Base-by-base conservation (phyloP, 2,113 vertebrate genomes). In the Cynocephalus volans region DNA sequence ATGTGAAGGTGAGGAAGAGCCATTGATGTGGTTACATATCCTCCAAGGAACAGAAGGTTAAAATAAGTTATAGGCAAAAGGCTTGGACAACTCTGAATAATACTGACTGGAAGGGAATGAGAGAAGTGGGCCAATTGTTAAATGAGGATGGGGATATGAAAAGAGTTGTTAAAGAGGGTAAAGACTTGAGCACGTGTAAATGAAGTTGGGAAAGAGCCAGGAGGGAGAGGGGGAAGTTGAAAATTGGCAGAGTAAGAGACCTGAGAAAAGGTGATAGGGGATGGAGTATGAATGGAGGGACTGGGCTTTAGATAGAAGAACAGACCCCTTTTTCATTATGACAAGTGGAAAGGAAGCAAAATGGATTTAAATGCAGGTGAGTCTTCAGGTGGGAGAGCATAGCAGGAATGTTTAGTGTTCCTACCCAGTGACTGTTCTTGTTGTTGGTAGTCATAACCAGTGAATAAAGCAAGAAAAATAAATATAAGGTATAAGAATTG, bases 391-490 rank as follows among this genome's bases (percentile, higher is more conserved):
- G 23, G 31, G 52, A 89, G 54, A 45, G 26, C 36, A 45, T 58
- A 81, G 58, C 14, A 92, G 65, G 81, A 86, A 86, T 31, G 76
- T 85, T 23, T 73, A 76, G 90, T 70, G 24, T 84, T 91, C 7
- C 56, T 77, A 52, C 54, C n/a, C n/a, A 11, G 17, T 52, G 36
- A 45, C 73, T 41, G 24, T 81, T 54, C 56, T 58, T 48, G 33
- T 62, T 95, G 17, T 64, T 58, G 62, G 54, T 48, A 79, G 48
- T 84, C 70, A 31, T 89, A 65, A 33, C 56, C 58, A 79, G 67
- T 96, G 70, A 85, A 79, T 92, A 96, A 80, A 93, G 62, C 77
- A 93, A 83, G 69, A 76, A 83, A 91, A 41, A 41, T 8, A 95
- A 77, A 86, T 80, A 54, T n/a, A 89, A 93, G n/a, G 11, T 65